These are phyloP conservation scores for Eupelmus urozonus DNA, from an alignment of 2,888 invertebrate species.

Conservation along the genomic window DNA sequence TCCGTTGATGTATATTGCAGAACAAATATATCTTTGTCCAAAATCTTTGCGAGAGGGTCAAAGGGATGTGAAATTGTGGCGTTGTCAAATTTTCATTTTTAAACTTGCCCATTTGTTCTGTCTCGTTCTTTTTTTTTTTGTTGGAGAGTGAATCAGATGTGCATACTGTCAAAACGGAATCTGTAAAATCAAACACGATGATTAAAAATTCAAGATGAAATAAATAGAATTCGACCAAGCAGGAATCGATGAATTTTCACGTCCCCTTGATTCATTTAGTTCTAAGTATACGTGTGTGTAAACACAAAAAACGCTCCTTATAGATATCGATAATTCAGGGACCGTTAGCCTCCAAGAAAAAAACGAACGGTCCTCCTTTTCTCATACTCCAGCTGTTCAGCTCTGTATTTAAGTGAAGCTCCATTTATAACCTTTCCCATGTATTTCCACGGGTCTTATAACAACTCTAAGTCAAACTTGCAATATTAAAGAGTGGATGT, in stretches of 20 bases:
- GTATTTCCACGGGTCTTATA: slow-evolving; percentile 14
- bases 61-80: slow-evolving; percentile 4
- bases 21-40: slow-evolving; percentile 25
- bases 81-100: no score
- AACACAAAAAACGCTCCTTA: slow-evolving; percentile 8
- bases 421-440: slow-evolving; percentile 5
- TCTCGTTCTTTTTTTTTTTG: no score
- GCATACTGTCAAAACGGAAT: no score
- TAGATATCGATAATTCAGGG: slow-evolving; percentile 18
- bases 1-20: neutral
- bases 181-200: neutral
- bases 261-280: slow-evolving; percentile 19
- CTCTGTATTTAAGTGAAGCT: slow-evolving; percentile 31
- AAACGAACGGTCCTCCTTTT: neutral
- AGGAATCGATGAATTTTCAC: neutral
- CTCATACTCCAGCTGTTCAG: slow-evolving; percentile 19
- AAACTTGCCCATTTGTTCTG: no score
- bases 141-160: no score
- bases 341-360: neutral
- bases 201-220: neutral
- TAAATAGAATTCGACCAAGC: neutral
- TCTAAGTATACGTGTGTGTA: neutral
- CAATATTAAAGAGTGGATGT: slow-evolving; percentile 44
- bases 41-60: slow-evolving; percentile 20
- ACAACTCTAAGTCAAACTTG: slow-evolving; percentile 47